Conservation (phyloP, 2,797 vertebrate species). For the Buceros bicornis region DNA sequence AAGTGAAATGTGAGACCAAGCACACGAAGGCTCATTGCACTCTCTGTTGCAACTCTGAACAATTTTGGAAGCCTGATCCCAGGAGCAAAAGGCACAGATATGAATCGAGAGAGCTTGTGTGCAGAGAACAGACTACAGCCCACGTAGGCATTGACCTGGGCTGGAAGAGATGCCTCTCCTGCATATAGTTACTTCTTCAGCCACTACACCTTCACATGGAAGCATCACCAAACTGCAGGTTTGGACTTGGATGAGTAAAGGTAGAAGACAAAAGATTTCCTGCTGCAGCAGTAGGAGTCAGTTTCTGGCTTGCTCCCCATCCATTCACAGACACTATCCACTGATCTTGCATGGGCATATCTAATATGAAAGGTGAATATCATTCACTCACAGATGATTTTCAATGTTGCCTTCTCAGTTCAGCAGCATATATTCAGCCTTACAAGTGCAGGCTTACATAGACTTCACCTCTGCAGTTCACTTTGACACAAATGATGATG, state of each 20-base stretch:
- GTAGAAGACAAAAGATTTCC: background rate
- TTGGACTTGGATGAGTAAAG: background rate
- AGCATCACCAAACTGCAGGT: background rate
- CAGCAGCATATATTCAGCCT: background rate
- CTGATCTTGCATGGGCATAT: background rate
- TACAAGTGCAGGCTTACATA: background rate
- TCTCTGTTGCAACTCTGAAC: background rate
- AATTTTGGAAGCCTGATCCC: background rate
- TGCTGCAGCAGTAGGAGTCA: background rate
- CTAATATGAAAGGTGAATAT: background rate
- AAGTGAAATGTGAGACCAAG: background rate
- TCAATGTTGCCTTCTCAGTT: background rate
- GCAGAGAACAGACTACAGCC: background rate
- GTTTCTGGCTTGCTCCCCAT: background rate
- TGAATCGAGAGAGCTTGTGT: background rate
- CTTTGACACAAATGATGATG: background rate
- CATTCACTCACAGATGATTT: background rate
- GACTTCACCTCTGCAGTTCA: background rate
- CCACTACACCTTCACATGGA: background rate
- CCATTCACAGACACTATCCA: background rate
- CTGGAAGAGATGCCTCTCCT: background rate
- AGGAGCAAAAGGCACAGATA: background rate
- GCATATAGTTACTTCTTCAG: background rate
- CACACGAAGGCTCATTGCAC: background rate
- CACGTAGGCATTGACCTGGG: background rate